Evolutionary conservation across 2,113 vertebrate species (phyloP).

Genomic region (Marmota monax): DNA sequence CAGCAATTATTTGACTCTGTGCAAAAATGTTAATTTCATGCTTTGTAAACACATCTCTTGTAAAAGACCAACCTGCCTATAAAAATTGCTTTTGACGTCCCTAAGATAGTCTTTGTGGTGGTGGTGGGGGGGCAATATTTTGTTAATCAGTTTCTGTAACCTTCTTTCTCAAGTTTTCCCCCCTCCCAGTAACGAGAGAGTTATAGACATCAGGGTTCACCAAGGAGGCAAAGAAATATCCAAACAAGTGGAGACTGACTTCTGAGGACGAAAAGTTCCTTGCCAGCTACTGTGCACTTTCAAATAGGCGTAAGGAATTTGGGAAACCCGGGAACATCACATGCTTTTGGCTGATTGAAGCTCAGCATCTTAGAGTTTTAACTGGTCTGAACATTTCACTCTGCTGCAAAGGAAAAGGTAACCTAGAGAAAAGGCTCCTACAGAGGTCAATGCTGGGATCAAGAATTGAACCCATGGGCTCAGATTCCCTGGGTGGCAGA

Average conservation of each 20-base stretch:
- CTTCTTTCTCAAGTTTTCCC: neutral
- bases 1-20: conserved; percentile 87
- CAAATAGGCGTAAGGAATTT: neutral
- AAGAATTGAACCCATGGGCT: neutral
- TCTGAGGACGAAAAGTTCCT: conserved; percentile 35
- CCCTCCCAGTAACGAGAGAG: neutral
- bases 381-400: neutral
- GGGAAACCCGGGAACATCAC: neutral
- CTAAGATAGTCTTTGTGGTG: conserved; percentile 79
- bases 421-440: neutral
- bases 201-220: neutral
- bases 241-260: conserved; percentile 20
- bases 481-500: neutral
- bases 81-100: conserved; percentile 84
- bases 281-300: neutral
- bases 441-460: neutral
- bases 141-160: conserved; percentile 53
- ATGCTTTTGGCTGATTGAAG: neutral
- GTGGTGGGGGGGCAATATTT: neutral
- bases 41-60: conserved; percentile 88
- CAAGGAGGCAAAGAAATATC: neutral
- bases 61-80: conserved; percentile 83
- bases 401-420: neutral
- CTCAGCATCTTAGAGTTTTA: neutral
- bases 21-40: conserved; percentile 90